Base-by-base conservation (phyloP, 1,140 invertebrate species). In the Aphelinus certus region DNA sequence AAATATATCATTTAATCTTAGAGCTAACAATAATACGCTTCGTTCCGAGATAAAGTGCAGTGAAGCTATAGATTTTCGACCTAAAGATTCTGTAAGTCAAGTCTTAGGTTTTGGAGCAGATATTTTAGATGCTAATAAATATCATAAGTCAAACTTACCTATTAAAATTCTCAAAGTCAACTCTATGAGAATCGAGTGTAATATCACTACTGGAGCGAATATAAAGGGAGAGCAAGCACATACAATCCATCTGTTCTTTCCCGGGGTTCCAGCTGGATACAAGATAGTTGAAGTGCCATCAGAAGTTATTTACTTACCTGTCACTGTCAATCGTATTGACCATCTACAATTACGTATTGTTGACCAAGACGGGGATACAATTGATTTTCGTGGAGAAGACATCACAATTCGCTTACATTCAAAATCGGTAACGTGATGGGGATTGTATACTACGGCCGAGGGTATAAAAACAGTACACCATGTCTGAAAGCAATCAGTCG, bases 281-380 rank as follows among this genome's bases (percentile, higher is more conserved):
- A 82, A 82, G 79, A 81, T 83, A 45, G 71, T 79, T 7, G 80
- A 84, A 81, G 73, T 58, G 49, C 80, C 81, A 9, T 47, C n/a
- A 6, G 78, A 81, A 48, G 77, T 84, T 53, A 85, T 84, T 76
- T 85, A 84, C 79, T 72, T 83, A 71, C 82, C 76, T 69, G 73
- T 85, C 10, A 82, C 76, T 57, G 73, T 72, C 2, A 75, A 67
- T 3, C 58, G 47, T 66, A 80, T 82, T 71, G 71, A 72, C 64
- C 26, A 78, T 64, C 63, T 83, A 47, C 64, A 71, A n/a, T 26
- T 81, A 47, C 70, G 68, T 61, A 63, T 84, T 47, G 68, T 77
- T 43, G 76, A 83, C 78, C 80, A 81, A 79, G 78, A 81, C 70
- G 79, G 77, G 47, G 48, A 77, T 55, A 56, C 80, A 7, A 68